phyloP scores from a whole-genome alignment of 2,888 invertebrate species.

The Galerucella calmariensis region DNA sequence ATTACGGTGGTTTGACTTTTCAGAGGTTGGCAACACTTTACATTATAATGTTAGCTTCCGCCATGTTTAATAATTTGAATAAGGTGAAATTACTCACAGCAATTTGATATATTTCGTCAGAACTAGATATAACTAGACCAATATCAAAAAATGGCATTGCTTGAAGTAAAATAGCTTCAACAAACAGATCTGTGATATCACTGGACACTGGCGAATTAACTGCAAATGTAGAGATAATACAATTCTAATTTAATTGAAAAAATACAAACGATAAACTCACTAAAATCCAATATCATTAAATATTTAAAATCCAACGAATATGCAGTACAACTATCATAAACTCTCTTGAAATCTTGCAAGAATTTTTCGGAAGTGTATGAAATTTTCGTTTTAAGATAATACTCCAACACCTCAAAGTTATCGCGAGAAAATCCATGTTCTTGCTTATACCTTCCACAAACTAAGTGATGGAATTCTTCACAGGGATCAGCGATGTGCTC shows the following conservation, averaged over 20 bases:
- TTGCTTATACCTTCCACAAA: slow-evolving; percentile 23
- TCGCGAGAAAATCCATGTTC: slow-evolving; percentile 15
- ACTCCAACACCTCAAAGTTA: slow-evolving; percentile 18
- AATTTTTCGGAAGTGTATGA: slow-evolving; percentile 15
- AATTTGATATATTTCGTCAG: slow-evolving; percentile 21
- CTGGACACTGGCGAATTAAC: background rate
- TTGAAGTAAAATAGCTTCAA: slow-evolving; percentile 22
- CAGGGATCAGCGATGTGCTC: slow-evolving; percentile 27
- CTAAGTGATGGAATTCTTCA: slow-evolving; percentile 32
- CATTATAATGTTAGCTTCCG: too few relatives aligned
- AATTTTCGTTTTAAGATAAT: slow-evolving; percentile 17
- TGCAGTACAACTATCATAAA: slow-evolving; percentile 22
- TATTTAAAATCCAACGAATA: slow-evolving; percentile 22
- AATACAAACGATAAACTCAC: slow-evolving; percentile 5
- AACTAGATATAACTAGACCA: slow-evolving; percentile 22
- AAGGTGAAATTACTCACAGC: slow-evolving; percentile 12
- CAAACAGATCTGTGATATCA: slow-evolving; percentile 26
- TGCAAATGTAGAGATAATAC: background rate
- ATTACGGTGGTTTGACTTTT: too few relatives aligned
- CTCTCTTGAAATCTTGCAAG: slow-evolving; percentile 26
- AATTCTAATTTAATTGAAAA: background rate
- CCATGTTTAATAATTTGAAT: too few relatives aligned
- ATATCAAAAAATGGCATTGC: slow-evolving; percentile 31
- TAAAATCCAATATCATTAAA: slow-evolving; percentile 9
- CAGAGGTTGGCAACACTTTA: too few relatives aligned